phyloP scores from a whole-genome alignment of 2,797 vertebrate species.

The Sandelia bainsii region DNA sequence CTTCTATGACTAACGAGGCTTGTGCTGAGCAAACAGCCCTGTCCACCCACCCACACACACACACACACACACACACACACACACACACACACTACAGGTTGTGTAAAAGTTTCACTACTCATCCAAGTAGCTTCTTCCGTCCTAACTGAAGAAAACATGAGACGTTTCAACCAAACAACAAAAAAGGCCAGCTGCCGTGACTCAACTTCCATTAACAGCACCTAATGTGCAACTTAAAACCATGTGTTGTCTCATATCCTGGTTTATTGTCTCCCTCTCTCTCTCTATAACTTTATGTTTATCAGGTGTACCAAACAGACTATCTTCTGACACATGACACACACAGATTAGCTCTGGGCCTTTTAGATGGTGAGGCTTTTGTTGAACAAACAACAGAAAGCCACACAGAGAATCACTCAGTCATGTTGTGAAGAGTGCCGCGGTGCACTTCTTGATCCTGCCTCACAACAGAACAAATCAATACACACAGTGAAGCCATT shows the following conservation, averaged over 20 bases:
- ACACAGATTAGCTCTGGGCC: not conserved
- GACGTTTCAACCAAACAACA: too few species aligned
- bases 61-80: too few species aligned
- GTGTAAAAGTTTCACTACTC: too few species aligned
- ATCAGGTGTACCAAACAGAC: conserved; percentile 1
- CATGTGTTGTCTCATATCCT: not conserved
- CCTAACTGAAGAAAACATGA: too few species aligned
- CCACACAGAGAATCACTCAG: not conserved
- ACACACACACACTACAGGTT: too few species aligned
- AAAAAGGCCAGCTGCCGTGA: too few species aligned
- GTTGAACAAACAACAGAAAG: conserved; percentile 8
- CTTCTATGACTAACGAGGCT: conserved; percentile 55
- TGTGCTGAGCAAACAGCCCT: conserved; percentile 45
- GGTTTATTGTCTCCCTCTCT: not conserved
- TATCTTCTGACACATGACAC: conserved; percentile 14
- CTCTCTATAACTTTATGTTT: not conserved
- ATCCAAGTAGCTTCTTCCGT: too few species aligned
- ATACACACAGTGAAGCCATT: not conserved
- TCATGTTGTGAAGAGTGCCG: not conserved
- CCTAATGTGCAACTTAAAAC: not conserved
- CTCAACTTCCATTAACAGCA: not conserved
- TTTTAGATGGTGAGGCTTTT: not conserved
- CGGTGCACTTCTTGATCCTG: not conserved
- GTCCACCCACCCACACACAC: conserved; percentile 6
- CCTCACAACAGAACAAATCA: not conserved